Base-by-base conservation (phyloP, 2,797 vertebrate genomes). In the Glyptemys insculpta region DNA sequence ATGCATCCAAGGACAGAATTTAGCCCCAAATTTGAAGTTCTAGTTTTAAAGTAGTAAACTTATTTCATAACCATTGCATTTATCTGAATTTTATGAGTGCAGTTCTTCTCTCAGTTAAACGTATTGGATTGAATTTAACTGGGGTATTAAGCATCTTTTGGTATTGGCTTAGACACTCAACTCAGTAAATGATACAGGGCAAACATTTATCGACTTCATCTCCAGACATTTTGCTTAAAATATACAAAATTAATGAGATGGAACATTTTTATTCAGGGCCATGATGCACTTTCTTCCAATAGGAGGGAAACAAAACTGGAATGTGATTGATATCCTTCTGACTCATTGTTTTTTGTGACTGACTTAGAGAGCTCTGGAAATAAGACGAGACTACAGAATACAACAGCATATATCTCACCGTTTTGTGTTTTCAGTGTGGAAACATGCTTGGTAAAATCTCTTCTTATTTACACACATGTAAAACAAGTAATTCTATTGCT, bases 301-400 rank as follows among this genome's bases (percentile, higher is more conserved):
- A 83, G 85, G 44, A 93, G 50, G 54, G 79, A 92, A 94, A 92
- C 3, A 92, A 95, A 95, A 86, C 37, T 86, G 83, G 85, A 79
- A 83, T 62, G 29, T 88, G 85, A 85, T 56, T 90, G 92, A 90
- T 90, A 87, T 50, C 84, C 76, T 89, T 92, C 87, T 94, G 84
- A 79, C 84, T 89, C 90, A 78, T 83, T 78, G 27, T 53, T 88
- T 82, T 95, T 90, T 93, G 82, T 86, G 90, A 93, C 41, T 93
- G 81, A 56, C 81, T 94, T 53, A 93, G 80, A 96, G 91, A 88
- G 23, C 41, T 94, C 72, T 85, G 47, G 50, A 56, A 90, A 53
- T 23, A 47, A 74, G 88, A 88, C 74, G 6, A 31, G 47, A 86
- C 57, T 82, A n/a, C 29, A 88, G 23, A 37, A 86, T 56, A 23